Evolutionary conservation across 1,140 invertebrate species (phyloP).

Genomic region (Neelides sp.): DNA sequence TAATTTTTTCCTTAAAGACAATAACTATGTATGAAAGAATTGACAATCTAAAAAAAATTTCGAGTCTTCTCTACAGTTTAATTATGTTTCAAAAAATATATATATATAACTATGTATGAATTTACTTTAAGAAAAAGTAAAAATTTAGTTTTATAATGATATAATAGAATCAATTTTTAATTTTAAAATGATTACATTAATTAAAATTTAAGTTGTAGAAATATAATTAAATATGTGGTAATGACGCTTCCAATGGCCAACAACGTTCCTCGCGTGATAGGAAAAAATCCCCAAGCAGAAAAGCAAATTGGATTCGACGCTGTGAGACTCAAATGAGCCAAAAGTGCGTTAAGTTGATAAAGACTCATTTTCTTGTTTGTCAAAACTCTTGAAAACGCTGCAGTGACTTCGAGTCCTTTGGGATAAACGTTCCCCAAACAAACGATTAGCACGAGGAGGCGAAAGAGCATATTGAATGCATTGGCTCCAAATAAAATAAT

Average conservation of each 20-base stretch:
- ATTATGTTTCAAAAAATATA: no score
- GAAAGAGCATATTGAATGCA: not conserved
- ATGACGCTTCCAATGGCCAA: constrained; percentile 14
- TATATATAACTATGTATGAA: no score
- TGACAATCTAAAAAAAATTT: no score
- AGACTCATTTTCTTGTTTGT: not conserved
- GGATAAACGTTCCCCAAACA: constrained; percentile 18
- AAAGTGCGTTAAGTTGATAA: constrained; percentile 5
- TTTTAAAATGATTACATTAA: not conserved
- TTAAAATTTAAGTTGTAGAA: constrained; percentile 9
- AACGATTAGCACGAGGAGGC: constrained; percentile 13
- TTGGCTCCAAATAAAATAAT: not conserved
- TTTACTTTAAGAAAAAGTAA: no score
- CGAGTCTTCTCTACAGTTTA: no score
- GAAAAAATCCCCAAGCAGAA: constrained; percentile 19
- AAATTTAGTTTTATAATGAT: no score
- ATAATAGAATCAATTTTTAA: no score
- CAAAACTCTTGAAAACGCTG: constrained; percentile 10
- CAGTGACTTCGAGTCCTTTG: not conserved
- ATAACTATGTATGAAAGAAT: no score
- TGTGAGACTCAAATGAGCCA: constrained; percentile 16
- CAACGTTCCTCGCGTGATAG: constrained; percentile 17
- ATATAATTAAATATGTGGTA: constrained; percentile 14
- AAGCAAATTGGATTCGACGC: constrained; percentile 19
- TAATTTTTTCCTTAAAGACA: no score